A percentile compares a stretch with the other conserved stretches of the same genome.
Evolutionary conservation across 1,140 invertebrate genomes (phyloP).

Genomic region (Battus philenor): DNA sequence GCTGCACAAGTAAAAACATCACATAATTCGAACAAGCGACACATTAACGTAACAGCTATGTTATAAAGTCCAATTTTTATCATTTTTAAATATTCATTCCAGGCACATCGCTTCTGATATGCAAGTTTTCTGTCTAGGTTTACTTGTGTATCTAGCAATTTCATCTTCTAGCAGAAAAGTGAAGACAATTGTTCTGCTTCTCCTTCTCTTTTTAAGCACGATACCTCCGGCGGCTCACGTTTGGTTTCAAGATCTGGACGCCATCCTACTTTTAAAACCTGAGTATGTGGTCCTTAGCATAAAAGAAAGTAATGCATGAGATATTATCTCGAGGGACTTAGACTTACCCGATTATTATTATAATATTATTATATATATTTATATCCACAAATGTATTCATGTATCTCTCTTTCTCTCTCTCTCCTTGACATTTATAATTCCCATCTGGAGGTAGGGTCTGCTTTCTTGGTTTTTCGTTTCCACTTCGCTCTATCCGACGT

Average conservation of each 20-base stretch:
- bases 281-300: not conserved
- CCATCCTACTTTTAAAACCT: not conserved
- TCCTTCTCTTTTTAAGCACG: not conserved
- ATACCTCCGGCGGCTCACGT: not conserved
- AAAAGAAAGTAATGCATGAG: no score
- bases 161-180: not conserved
- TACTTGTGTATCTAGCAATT: not conserved
- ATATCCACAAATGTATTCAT: no score
- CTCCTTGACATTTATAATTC: no score
- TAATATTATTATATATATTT: no score
- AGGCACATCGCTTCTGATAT: not conserved
- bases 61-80: not conserved
- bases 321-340: no score
- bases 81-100: not conserved
- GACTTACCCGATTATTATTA: no score
- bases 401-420: no score
- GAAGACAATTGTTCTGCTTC: not conserved
- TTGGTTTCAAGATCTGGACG: not conserved
- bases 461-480: no score
- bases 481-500: no score
- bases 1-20: no score
- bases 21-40: no score
- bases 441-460: no score
- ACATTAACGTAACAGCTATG: not conserved
- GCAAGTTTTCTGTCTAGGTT: not conserved